Evolutionary conservation across 1,140 invertebrate species (phyloP), one percentile per base, ranked within the genome.

Genomic region (Temnothorax curvispinosus): DNA sequence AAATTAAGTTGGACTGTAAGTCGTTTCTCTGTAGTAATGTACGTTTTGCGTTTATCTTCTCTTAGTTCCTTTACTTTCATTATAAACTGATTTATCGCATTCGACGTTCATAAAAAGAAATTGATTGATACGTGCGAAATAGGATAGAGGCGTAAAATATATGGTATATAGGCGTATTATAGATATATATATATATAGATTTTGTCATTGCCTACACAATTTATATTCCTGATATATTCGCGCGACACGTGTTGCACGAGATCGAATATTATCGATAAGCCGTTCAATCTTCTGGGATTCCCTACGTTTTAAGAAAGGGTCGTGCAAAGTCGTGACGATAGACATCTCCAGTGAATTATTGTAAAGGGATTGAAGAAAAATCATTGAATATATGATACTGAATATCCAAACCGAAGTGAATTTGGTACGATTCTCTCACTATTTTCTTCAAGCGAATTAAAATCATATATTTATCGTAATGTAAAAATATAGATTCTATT

Each of bases 141-240:
- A 38, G 38, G 44, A 13, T 27, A 27, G 27, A 27, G 27, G 27
- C 27, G 27, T 27, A 3, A 41, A 41, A 41, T 41, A 41, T 41
- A 6, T 41, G 3, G 27, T 41, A 41, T 41, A 41, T 47, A 41
- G 27, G 6, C 38, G 6, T 41, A 41, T 41, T 41, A 41, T 41
- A 47, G 4, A 11, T 18, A 41, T 44, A 58, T 47, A 41, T 44
- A 58, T 47, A 21, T 21, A 21, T 62, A 44, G 54, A 35, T n/a
- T 38, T 41, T 27, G 18, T 50, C 27, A 52, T 85, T 64, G 44
- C n/a, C 35, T 50, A 44, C 44, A 44, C 44, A 75, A 75, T 76
- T 85, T 76, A 32, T 76, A 85, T 85, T 64, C 41, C 15, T 58
- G 56, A 84, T 64, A 85, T 76, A 81, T 81, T 81, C 65, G 21